A percentile compares a stretch with the other conserved stretches of the same genome.
phyloP scores from a whole-genome alignment of 2,888 invertebrate genomes.

The Eutolmus rufibarbis region DNA sequence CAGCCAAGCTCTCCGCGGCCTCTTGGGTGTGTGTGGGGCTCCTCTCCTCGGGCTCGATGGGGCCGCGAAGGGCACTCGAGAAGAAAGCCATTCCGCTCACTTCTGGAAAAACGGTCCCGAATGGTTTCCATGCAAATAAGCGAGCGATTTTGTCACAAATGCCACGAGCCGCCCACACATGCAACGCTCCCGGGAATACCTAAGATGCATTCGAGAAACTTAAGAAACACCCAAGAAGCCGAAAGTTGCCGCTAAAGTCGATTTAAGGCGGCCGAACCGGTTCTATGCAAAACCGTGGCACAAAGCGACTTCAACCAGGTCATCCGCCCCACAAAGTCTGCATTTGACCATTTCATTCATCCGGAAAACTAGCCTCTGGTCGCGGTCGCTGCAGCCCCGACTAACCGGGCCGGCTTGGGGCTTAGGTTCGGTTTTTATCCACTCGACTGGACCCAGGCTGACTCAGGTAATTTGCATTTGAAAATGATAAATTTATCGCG shows the following conservation, averaged over 20 bases:
- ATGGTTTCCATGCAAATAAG: not conserved
- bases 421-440: not conserved
- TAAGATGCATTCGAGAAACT: not conserved
- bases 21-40: not conserved
- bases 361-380: not conserved
- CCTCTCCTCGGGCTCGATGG: not conserved
- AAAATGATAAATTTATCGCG: not conserved
- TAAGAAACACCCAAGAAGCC: not conserved
- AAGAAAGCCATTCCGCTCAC: not conserved
- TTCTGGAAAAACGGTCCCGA: not conserved
- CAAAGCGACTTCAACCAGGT: not conserved
- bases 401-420: not conserved
- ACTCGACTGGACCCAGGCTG: not conserved
- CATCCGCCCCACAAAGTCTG: not conserved
- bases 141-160: not conserved
- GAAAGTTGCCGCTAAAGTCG: not conserved
- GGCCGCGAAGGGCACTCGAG: not conserved
- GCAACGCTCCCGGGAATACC: not conserved
- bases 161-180: not conserved
- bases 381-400: not conserved
- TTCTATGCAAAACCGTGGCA: not conserved
- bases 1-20: not conserved
- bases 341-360: conserved; percentile 14
- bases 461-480: conserved; percentile 14
- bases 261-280: not conserved